Percentiles rank a stretch among this genome's conserved stretches.
phyloP scores from a whole-genome alignment of 1,140 invertebrate genomes.

The Heliothis virescens region DNA sequence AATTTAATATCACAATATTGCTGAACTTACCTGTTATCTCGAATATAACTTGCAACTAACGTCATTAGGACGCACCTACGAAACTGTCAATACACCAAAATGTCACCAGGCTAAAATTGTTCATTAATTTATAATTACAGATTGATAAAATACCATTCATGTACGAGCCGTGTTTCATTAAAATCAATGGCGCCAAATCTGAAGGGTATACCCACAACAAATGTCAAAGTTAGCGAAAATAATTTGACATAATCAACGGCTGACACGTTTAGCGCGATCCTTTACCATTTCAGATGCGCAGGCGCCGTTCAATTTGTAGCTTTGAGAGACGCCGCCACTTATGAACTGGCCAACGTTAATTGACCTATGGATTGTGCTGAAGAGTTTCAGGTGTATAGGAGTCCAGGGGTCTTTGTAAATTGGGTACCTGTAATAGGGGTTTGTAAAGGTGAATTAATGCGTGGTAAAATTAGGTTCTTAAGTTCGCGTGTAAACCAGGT shows the following conservation, averaged over 20 bases:
- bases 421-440: conserved; percentile 30
- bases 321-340: conserved; percentile 61
- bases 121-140: conserved; percentile 5
- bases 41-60: no score
- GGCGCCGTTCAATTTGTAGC: conserved; percentile 62
- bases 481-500: conserved; percentile 46
- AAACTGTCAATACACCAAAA: neutral
- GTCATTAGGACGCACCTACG: no score
- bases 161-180: neutral
- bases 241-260: conserved; percentile 47
- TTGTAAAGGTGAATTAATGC: conserved; percentile 43
- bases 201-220: neutral
- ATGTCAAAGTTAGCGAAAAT: conserved; percentile 44
- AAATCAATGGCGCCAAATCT: neutral
- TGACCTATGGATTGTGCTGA: neutral
- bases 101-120: neutral
- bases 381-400: neutral
- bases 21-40: no score
- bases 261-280: conserved; percentile 53
- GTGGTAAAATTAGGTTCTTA: conserved; percentile 43
- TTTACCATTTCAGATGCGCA: conserved; percentile 55
- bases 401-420: neutral
- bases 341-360: conserved; percentile 37
- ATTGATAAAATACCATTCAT: neutral
- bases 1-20: no score